Evolutionary conservation across 2,797 vertebrate genomes (phyloP).

Genomic region (Paratrypauchen microcephalus): DNA sequence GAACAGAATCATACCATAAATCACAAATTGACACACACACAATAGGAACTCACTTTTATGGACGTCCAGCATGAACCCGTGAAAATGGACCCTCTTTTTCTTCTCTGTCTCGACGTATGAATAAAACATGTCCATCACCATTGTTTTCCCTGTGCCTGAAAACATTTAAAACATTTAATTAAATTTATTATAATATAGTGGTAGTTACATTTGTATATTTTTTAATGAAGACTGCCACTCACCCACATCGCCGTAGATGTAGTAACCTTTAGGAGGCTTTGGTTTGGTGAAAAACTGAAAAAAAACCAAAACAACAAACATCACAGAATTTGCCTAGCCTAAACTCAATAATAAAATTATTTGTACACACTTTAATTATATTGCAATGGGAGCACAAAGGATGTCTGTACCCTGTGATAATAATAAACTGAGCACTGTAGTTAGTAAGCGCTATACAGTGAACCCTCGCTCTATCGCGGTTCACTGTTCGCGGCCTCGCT

Average conservation of each 20-base stretch:
- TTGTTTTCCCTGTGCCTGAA: slow-evolving; percentile 96
- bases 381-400: too few relatives aligned
- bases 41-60: slow-evolving; percentile 87
- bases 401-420: too few relatives aligned
- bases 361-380: too few relatives aligned
- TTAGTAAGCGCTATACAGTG: too few relatives aligned
- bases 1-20: too few relatives aligned
- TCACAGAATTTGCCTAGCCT: not conserved
- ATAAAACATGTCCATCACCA: slow-evolving; percentile 99
- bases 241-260: slow-evolving; percentile 97
- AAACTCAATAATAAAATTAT: too few relatives aligned
- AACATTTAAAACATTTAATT: too few relatives aligned
- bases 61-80: slow-evolving; percentile 98
- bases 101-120: slow-evolving; percentile 86
- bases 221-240: slow-evolving; percentile 51
- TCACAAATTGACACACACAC: too few relatives aligned
- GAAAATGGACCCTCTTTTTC: slow-evolving; percentile 97
- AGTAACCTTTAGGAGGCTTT: slow-evolving; percentile 87
- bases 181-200: too few relatives aligned
- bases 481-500: too few relatives aligned
- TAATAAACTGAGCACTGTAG: too few relatives aligned
- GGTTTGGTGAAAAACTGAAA: slow-evolving; percentile 83
- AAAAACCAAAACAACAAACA: slow-evolving; percentile 34
- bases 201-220: not conserved
- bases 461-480: too few relatives aligned